Conservation (phyloP, 1,140 invertebrate species). For the Helicoverpa armigera region DNA sequence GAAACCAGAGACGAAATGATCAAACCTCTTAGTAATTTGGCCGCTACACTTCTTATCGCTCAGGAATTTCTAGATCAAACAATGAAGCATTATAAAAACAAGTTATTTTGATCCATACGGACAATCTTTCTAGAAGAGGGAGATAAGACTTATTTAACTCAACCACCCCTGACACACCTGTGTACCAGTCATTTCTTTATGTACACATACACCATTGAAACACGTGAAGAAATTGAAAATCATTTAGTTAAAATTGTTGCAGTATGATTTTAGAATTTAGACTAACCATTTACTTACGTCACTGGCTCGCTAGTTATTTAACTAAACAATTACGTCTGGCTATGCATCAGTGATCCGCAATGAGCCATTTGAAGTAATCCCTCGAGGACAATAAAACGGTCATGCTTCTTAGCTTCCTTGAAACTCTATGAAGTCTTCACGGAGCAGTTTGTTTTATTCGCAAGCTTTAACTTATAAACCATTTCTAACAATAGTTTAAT, state of each 20-base stretch:
- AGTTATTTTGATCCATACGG: slow-evolving; percentile 67
- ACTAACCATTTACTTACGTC: neutral
- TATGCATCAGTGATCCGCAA: slow-evolving; percentile 61
- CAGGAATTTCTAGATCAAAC: slow-evolving; percentile 72
- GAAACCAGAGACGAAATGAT: slow-evolving; percentile 45
- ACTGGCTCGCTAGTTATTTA: neutral
- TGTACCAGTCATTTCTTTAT: too few relatives aligned
- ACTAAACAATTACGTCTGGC: slow-evolving; percentile 35
- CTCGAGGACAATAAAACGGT: slow-evolving; percentile 60
- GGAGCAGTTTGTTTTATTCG: slow-evolving; percentile 2
- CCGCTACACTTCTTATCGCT: slow-evolving; percentile 60
- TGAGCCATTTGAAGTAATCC: slow-evolving; percentile 66
- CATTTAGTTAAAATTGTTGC: too few relatives aligned
- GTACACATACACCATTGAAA: too few relatives aligned
- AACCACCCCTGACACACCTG: slow-evolving; percentile 30
- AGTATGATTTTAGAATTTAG: too few relatives aligned
- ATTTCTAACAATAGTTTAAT: neutral
- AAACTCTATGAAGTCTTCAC: slow-evolving; percentile 55
- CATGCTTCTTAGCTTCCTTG: slow-evolving; percentile 62
- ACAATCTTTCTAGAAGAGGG: slow-evolving; percentile 58
- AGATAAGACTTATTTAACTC: slow-evolving; percentile 52
- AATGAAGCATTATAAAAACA: slow-evolving; percentile 71
- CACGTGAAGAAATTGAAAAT: too few relatives aligned
- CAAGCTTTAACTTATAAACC: neutral
- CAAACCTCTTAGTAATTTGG: slow-evolving; percentile 48